A percentile compares a stretch with the other conserved stretches of the same genome.
Conservation (phyloP, 2,888 invertebrate genomes). For the Notodonta ziczac region DNA sequence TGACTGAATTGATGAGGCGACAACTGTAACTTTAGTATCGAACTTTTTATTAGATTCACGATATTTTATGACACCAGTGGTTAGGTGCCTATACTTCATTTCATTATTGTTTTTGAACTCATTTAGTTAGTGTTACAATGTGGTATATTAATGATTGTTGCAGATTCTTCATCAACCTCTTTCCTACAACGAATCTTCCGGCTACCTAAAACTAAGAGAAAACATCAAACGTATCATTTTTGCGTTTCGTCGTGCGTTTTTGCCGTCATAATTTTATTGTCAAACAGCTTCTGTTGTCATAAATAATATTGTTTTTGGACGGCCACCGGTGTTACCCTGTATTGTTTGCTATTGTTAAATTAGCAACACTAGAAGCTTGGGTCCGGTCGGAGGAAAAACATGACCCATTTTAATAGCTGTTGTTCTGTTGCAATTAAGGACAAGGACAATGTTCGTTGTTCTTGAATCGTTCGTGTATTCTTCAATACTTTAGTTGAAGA, state of each 20-base stretch:
- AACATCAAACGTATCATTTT: slow-evolving; percentile 31
- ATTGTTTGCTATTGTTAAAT: slow-evolving; percentile 66
- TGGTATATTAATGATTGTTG: too few species aligned
- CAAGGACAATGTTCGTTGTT: slow-evolving; percentile 33
- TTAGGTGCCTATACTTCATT: too few species aligned
- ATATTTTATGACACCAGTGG: too few species aligned
- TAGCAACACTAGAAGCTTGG: slow-evolving; percentile 47
- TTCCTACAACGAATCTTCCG: background rate
- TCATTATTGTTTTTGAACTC: too few species aligned
- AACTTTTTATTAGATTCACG: too few species aligned
- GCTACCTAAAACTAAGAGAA: slow-evolving; percentile 14
- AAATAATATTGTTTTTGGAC: slow-evolving; percentile 67
- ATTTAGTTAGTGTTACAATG: too few species aligned
- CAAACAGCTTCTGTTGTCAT: slow-evolving; percentile 70
- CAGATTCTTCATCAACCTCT: too few species aligned
- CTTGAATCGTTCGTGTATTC: background rate
- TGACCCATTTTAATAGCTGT: slow-evolving; percentile 59
- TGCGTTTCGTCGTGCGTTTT: slow-evolving; percentile 46
- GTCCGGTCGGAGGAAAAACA: slow-evolving; percentile 50
- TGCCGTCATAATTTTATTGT: slow-evolving; percentile 56
- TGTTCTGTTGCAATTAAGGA: slow-evolving; percentile 43
- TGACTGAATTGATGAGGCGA: background rate
- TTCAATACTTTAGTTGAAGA: background rate
- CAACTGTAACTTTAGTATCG: background rate
- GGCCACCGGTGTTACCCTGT: slow-evolving; percentile 77